These are phyloP conservation scores for Ashinkailepas kermadecensis DNA, from an alignment of 2,888 invertebrate species.

Conservation along the genomic window DNA sequence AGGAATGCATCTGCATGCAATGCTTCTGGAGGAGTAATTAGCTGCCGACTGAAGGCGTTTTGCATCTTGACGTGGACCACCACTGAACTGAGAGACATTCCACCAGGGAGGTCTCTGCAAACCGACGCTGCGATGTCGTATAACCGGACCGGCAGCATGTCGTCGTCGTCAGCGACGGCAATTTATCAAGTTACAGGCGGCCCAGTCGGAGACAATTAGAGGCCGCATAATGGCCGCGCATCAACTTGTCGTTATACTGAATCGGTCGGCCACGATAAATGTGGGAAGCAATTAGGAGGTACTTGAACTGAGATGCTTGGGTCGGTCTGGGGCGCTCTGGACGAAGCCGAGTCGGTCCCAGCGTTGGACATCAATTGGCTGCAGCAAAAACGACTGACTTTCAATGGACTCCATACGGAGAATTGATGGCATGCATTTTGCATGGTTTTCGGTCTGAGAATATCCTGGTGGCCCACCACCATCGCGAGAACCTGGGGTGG, in stretches of 20 bases:
- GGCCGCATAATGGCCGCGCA: slow-evolving; percentile 18
- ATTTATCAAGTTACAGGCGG: not conserved
- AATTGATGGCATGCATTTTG: slow-evolving; percentile 19
- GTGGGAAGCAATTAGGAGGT: slow-evolving; percentile 17
- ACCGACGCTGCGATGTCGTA: too few relatives aligned
- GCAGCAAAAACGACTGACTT: not conserved
- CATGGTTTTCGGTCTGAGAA: slow-evolving; percentile 3
- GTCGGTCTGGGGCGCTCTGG: not conserved
- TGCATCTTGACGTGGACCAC: not conserved
- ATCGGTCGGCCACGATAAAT: slow-evolving; percentile 1
- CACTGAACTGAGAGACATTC: too few relatives aligned
- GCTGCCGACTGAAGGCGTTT: not conserved
- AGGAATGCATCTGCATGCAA: not conserved
- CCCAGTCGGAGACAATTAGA: slow-evolving; percentile 13
- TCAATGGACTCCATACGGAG: slow-evolving; percentile 12
- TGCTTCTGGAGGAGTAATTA: not conserved
- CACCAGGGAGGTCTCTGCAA: too few relatives aligned
- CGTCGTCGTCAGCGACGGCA: not conserved
- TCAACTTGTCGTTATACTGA: slow-evolving; percentile 10
- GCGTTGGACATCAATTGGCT: not conserved
- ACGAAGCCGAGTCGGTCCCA: not conserved
- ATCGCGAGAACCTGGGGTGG: too few relatives aligned
- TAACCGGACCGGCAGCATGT: not conserved
- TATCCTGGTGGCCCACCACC: not conserved
- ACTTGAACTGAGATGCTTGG: not conserved